Conservation (phyloP, 2,888 invertebrate species). For the Lithophane semibrunnea region DNA sequence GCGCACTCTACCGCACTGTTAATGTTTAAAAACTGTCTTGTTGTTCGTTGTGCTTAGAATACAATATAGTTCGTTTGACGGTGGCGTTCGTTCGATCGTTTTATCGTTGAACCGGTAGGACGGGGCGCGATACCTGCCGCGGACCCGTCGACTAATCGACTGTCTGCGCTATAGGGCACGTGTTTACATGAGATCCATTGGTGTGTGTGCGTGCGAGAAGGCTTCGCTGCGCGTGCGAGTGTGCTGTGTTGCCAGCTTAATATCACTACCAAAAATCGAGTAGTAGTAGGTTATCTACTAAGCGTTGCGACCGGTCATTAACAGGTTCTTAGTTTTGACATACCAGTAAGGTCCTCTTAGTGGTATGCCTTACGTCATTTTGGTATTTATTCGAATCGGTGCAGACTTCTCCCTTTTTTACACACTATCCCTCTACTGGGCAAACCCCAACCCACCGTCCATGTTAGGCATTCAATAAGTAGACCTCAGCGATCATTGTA, state of each 20-base stretch:
- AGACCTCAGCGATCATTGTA: neutral
- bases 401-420: neutral
- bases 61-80: conserved; percentile 77
- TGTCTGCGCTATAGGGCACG: conserved; percentile 73
- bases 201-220: conserved; percentile 77
- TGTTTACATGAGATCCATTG: conserved; percentile 71
- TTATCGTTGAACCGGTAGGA: conserved; percentile 84
- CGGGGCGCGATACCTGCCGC: conserved; percentile 82
- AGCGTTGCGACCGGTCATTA: neutral
- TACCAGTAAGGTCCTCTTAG: neutral
- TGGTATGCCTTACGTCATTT: neutral
- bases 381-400: neutral
- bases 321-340: neutral
- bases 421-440: neutral
- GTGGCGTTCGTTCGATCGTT: conserved; percentile 88
- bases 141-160: conserved; percentile 80
- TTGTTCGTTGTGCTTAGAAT: conserved; percentile 66
- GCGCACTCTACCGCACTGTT: conserved; percentile 66
- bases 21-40: conserved; percentile 64
- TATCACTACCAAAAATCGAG: conserved; percentile 43
- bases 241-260: conserved; percentile 71
- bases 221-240: conserved; percentile 79
- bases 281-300: neutral
- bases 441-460: neutral
- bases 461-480: neutral